These are phyloP conservation scores for Anniella stebbinsi DNA, from an alignment of 2,797 vertebrate genomes.

Conservation along the genomic window DNA sequence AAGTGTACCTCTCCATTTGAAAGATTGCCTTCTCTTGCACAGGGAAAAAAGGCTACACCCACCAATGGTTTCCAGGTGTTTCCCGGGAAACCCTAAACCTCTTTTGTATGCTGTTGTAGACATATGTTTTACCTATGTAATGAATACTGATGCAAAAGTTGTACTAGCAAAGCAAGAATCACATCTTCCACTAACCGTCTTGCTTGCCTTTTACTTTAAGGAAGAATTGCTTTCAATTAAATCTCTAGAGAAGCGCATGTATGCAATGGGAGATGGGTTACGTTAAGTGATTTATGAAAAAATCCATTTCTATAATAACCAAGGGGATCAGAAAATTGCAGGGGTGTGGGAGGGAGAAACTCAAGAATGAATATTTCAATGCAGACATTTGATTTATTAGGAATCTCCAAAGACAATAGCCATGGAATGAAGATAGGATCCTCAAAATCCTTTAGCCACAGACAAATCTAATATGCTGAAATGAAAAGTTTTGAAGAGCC, in stretches of 20 bases:
- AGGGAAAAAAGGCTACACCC: accelerated
- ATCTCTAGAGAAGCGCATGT: conserved; percentile 63
- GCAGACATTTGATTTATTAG: conserved; percentile 49
- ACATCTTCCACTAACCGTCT: conserved; percentile 49
- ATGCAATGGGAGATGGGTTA: conserved; percentile 73
- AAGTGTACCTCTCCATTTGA: background rate
- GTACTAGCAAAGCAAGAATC: conserved; percentile 12
- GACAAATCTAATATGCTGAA: conserved; percentile 48
- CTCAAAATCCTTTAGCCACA: conserved; percentile 49
- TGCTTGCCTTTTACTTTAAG: background rate
- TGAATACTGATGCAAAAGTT: conserved; percentile 6
- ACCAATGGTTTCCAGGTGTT: background rate
- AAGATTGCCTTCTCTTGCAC: background rate
- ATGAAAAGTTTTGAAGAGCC: conserved; percentile 33
- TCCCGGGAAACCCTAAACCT: background rate
- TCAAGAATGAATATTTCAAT: conserved; percentile 58
- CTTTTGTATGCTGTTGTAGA: background rate
- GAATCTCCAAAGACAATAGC: conserved; percentile 46
- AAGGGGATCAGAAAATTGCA: conserved; percentile 56
- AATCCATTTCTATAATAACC: conserved; percentile 75
- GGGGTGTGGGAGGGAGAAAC: conserved; percentile 24
- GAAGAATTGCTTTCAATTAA: conserved; percentile 72
- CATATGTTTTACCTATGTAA: background rate
- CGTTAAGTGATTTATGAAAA: conserved; percentile 68
- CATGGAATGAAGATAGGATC: conserved; percentile 43